These are phyloP conservation scores for Agrochola lychnidis DNA, from an alignment of 2,888 invertebrate genomes.

Conservation along the genomic window DNA sequence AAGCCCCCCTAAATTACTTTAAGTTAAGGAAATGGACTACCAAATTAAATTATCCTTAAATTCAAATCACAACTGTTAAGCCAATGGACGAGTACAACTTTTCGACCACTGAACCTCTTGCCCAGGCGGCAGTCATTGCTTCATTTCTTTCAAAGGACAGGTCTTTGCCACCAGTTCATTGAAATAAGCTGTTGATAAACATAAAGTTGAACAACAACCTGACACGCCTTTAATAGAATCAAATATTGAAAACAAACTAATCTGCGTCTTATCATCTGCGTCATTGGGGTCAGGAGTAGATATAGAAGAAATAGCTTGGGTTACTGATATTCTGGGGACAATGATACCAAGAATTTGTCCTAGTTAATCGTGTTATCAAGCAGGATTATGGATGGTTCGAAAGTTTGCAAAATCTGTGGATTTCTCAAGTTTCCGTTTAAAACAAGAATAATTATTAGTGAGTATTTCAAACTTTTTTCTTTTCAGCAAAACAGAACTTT, in stretches of 20 bases:
- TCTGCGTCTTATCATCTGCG: constrained; percentile 25
- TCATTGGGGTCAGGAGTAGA: constrained; percentile 12
- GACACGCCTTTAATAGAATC: constrained; percentile 1
- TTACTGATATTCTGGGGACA: constrained; percentile 9
- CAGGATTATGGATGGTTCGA: not conserved
- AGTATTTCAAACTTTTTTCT: not conserved
- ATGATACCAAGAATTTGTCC: constrained; percentile 3
- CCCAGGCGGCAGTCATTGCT: not conserved
- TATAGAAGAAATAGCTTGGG: not conserved
- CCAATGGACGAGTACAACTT: not conserved
- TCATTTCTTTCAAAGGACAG: not conserved
- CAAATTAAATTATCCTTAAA: not conserved
- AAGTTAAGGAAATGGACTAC: not conserved
- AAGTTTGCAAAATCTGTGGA: not conserved
- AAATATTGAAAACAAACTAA: constrained; percentile 28
- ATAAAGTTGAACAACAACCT: constrained; percentile 8
- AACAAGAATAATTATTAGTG: not conserved
- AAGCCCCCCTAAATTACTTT: too few relatives aligned
- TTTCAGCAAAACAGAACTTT: too few relatives aligned
- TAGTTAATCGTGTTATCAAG: not conserved
- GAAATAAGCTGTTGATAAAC: constrained; percentile 16
- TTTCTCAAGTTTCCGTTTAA: not conserved
- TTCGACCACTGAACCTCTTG: not conserved
- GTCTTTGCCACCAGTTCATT: not conserved
- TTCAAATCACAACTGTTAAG: not conserved